Base-by-base conservation (phyloP, 2,888 invertebrate species). In the Pammene fasciana region DNA sequence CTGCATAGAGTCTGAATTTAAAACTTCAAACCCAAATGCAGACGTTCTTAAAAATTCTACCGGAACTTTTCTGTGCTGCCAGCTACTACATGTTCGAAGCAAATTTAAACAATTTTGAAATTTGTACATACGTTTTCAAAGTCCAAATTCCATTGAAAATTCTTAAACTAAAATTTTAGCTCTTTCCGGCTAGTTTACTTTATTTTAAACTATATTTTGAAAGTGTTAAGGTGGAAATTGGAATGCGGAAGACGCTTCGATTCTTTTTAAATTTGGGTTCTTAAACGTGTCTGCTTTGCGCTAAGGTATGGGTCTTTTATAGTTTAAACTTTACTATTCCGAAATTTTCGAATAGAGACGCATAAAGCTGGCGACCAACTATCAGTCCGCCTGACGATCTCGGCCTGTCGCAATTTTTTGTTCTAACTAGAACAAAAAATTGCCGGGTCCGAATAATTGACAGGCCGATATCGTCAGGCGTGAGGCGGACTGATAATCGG, bases 251-350 rank as follows among this genome's bases (percentile, higher is more conserved):
- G 45, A 5, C 43, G 43, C 14, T 67, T 18, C 34, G 54, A 67
- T 60, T 67, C 52, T 67, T 67, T 67, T 67, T 54, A 59, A 60
- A 67, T 67, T 67, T 60, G 67, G 59, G 67, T 67, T 60, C 54
- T 60, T 60, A 54, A 67, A 54, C 60, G 67, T 67, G 67, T 67
- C 60, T 36, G 50, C 50, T 59, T 66, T 50, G 41, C 56, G 38
- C 43, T 59, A 52, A 43, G 59, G 61, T 38, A 59, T 52, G 54
- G 50, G 67, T 60, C 34, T 59, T 67, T 67, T 60, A 67, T 67
- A 41, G 59, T 59, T 43, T 36, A 45, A 60, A 50, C 45, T 64
- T 64, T 64, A 54, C 52, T 18, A 41, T 41, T 54, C 34, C 54
- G 26, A n/a, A 54, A 18, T 26, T 52, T 43, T 34, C 54, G 26